Base-by-base conservation (phyloP, 2,113 vertebrate species). In the Micronycteris hirsuta region DNA sequence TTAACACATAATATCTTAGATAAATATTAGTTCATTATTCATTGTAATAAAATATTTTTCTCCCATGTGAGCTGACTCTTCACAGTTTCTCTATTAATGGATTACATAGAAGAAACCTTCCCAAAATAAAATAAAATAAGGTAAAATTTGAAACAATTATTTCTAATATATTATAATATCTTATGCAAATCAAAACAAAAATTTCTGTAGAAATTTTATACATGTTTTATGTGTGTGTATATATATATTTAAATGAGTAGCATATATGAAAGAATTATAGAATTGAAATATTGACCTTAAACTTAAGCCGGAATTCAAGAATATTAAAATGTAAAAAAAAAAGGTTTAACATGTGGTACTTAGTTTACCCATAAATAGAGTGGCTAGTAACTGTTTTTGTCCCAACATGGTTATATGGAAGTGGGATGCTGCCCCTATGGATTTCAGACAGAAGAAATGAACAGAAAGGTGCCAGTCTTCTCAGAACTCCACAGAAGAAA, bases 1-100 rank as follows among this genome's bases (percentile, higher is more conserved):
- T 92, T 82, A 88, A 86, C n/a, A 83, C 67, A 71, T 83, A 86
- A 36, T 49, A 70, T 67, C 84, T 91, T 73, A 92, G 22, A 89
- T 16, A 92, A 71, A 94, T 74, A 71, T 41, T 43, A 76, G 84
- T 87, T 68, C 17, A 82, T 17, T 91, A 77, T 43, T 88, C 11
- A 38, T 67, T 90, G 31, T 47, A 58, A 81, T 76, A 92, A 76
- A 80, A 56, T 17, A 19, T 38, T 86, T 96, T 86, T 45, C 24
- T 91, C 47, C 13, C 36, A 13, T 17, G 70, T 19, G 4, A 81
- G 33, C 38, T 68, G 7, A 73, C 14, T 85, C 15, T 82, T 16
- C 52, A 31, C 17, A 33, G 19, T 26, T 56, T 33, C 43, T 90
- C 65, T 41, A 67, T 61, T 22, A 58, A 93, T 33, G 20, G 43